Base-by-base conservation (phyloP, 2,888 invertebrate genomes). In the Spodoptera exigua region DNA sequence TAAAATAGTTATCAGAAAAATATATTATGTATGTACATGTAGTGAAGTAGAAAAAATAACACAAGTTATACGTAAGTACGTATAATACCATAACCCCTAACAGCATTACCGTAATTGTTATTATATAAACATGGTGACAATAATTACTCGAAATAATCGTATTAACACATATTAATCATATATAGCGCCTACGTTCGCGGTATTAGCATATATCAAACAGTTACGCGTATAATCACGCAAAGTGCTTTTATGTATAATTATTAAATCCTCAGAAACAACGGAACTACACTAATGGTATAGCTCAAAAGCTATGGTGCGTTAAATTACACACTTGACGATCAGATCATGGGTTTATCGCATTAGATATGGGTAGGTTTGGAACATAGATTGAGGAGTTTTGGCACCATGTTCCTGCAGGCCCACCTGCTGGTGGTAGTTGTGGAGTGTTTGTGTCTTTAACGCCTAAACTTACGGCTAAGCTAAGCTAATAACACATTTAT, bases 201-300 rank as follows among this genome's bases (percentile, higher is more conserved):
- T 32, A 77, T 76, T 69, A 76, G 63, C 75, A 74, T 76, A 68
- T 69, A 68, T 46, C 41, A 55, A 44, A 58, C 44, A 64, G 73
- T 65, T 62, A 40, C 52, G 40, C 14, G 62, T 55, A 70, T 74
- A 76, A 69, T 77, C 68, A 78, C 70, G 64, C 61, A 70, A 77
- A 77, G 74, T 76, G 78, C 70, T 77, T 48, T 70, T 74, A 70
- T 48, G 66, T 70, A 64, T 67, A 76, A 70, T 77, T 65, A 73
- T 76, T 76, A 73, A 78, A 77, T 75, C 73, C 64, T 61, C 53
- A 56, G 62, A 64, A 63, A 78, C 73, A 66, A 49, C 39, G 51
- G 49, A 54, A 58, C 52, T 51, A 71, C 61, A 39, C 67, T 58
- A 48, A 71, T 55, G 54, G 46, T 55, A 52, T 56, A 47, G 57